A percentile compares a stretch with the other conserved stretches of the same genome.
These are phyloP conservation scores for Ceyx erithaca DNA, from an alignment of 2,797 vertebrate species.

Conservation along the genomic window DNA sequence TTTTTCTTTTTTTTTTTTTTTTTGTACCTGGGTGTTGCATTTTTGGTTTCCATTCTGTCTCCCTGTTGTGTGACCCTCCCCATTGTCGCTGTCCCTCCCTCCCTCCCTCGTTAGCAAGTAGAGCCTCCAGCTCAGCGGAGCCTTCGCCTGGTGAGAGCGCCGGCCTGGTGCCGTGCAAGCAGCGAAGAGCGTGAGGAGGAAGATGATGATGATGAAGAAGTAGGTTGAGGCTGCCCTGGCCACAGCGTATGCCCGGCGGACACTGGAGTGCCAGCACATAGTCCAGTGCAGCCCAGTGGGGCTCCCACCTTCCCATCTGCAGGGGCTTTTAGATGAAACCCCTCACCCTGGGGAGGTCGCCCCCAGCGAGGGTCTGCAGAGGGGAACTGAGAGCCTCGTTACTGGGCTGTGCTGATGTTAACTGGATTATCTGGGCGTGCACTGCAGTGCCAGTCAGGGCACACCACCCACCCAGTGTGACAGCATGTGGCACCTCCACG, in stretches of 20 bases:
- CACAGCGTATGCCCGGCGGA: not conserved
- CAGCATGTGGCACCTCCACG: slow-evolving; percentile 40
- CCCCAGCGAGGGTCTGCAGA: not conserved
- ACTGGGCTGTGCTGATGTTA: accelerated
- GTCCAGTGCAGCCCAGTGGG: slow-evolving; percentile 17
- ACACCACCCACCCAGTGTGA: slow-evolving; percentile 19
- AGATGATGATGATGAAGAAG: slow-evolving; percentile 84
- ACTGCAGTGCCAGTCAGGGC: not conserved
- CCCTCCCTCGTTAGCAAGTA: slow-evolving; percentile 67
- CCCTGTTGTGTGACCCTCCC: slow-evolving; percentile 58
- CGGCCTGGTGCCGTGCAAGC: slow-evolving; percentile 79
- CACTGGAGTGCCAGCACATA: slow-evolving; percentile 46
- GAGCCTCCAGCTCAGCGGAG: slow-evolving; percentile 80
- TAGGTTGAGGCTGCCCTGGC: slow-evolving; percentile 71
- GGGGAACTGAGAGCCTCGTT: not conserved
- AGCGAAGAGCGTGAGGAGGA: slow-evolving; percentile 80
- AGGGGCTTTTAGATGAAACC: not conserved
- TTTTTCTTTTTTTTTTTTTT: not conserved
- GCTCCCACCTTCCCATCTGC: not conserved
- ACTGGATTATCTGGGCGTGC: not conserved
- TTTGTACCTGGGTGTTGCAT: slow-evolving; percentile 29
- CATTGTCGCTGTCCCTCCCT: slow-evolving; percentile 58
- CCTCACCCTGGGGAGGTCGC: too few species aligned
- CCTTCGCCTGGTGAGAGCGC: slow-evolving; percentile 80
- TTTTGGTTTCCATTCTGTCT: slow-evolving; percentile 66